These are phyloP conservation scores for Daphoenositta chrysoptera DNA, from an alignment of 2,113 vertebrate genomes.

Conservation along the genomic window DNA sequence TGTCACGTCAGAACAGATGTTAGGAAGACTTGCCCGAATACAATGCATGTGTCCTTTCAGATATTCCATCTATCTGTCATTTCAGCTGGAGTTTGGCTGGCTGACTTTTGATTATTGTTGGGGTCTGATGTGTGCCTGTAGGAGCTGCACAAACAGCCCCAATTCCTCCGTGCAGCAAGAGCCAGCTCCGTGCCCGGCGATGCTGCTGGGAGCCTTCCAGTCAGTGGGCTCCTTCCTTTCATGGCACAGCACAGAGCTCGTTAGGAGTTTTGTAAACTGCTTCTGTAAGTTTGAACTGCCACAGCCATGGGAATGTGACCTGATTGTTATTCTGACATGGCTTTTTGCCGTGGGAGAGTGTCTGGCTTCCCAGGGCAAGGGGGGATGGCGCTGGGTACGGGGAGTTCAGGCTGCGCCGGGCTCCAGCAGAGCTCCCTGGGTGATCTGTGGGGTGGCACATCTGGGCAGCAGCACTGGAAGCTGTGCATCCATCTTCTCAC, in stretches of 20 bases:
- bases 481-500: neutral
- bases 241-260: neutral
- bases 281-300: neutral
- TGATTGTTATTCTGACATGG: neutral
- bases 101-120: neutral
- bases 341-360: neutral
- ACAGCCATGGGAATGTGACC: neutral
- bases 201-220: neutral
- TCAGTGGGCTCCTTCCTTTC: accelerated
- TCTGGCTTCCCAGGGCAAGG: neutral
- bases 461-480: neutral
- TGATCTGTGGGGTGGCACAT: neutral
- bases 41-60: neutral
- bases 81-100: neutral
- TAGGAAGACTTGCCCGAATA: neutral
- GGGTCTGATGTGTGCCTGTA: neutral
- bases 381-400: neutral
- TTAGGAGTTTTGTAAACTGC: neutral
- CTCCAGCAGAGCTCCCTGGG: neutral
- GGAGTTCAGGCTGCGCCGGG: neutral
- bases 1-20: neutral
- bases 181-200: accelerated
- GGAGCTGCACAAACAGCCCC: neutral
- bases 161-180: accelerated
- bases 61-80: conserved; percentile 17